Evolutionary conservation across 1,140 invertebrate species (phyloP), one percentile per base, ranked within the genome.

Genomic region (Latrodectus geometricus): DNA sequence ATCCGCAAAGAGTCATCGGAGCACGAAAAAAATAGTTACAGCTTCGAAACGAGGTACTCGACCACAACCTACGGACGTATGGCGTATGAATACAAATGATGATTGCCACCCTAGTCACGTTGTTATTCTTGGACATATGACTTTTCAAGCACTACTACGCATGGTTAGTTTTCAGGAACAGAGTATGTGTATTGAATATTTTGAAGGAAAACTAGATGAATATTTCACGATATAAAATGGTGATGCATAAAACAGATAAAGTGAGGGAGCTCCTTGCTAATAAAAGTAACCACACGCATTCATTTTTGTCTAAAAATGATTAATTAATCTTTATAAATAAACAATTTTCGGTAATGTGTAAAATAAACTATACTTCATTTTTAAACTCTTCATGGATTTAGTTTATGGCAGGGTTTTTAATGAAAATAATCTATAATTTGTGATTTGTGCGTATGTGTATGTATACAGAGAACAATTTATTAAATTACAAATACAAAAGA

Each of bases 21-120:
- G 80, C 80, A 74, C 54, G 56, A 74, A 68, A 83, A 83, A 83
- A 83, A 83, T 83, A 83, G 80, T 83, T 83, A 83, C 80, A 83
- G 80, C 69, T 78, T 50, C 76, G 35, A 66, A 50, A 49, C 61
- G 56, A 78, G 76, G 76, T 78, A 78, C 76, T 78, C 76, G 76
- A 50, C 76, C 76, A 48, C 17, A 20, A 78, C 76, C 66, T 9
- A 23, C 14, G 76, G 12, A 61, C n/a, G 56, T 78, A 50, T 70
- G 66, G n/a, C 50, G 78, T 49, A 48, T 80, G 78, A 80, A 70
- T 80, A 70, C 78, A 70, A 80, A 83, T 83, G 52, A 17, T 65
- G 79, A 54, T 72, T 72, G 50, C 50, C 66, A 81, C 48, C 52
- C 70, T 23, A 49, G 80, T 83, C 72, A 74, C 80, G 70, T 74